Evolutionary conservation across 2,797 vertebrate species (phyloP).

Genomic region (Choloepus didactylus): DNA sequence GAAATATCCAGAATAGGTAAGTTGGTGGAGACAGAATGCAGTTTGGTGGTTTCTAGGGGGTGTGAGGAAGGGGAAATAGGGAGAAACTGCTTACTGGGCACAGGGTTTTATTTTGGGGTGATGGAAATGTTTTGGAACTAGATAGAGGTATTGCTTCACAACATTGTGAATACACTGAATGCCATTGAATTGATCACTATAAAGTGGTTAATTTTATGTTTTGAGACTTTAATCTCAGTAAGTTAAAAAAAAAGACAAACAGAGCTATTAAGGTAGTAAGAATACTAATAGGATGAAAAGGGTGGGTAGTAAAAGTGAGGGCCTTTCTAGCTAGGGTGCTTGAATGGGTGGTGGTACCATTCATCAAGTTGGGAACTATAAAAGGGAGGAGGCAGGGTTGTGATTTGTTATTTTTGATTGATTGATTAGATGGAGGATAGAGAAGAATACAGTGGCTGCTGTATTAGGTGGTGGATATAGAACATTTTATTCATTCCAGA

Average conservation of each 20-base stretch:
- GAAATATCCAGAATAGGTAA: too few species aligned
- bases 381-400: background rate
- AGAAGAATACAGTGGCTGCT: background rate
- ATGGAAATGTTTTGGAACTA: too few species aligned
- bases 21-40: too few species aligned
- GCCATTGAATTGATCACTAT: too few species aligned
- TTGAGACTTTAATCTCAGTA: background rate
- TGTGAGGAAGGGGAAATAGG: too few species aligned
- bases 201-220: too few species aligned
- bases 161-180: too few species aligned
- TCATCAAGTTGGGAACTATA: background rate
- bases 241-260: background rate
- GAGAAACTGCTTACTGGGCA: too few species aligned
- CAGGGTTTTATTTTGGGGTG: too few species aligned
- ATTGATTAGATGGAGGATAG: background rate
- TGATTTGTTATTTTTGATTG: constrained; percentile 22
- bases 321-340: background rate
- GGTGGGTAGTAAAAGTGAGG: background rate
- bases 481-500: constrained; percentile 3
- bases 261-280: constrained; percentile 1
- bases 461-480: background rate
- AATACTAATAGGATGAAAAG: background rate
- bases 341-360: background rate
- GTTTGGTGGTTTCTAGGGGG: too few species aligned
- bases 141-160: too few species aligned